A percentile compares a stretch with the other conserved stretches of the same genome.
Evolutionary conservation across 2,113 vertebrate species (phyloP).

Genomic region (Mirza zaza): DNA sequence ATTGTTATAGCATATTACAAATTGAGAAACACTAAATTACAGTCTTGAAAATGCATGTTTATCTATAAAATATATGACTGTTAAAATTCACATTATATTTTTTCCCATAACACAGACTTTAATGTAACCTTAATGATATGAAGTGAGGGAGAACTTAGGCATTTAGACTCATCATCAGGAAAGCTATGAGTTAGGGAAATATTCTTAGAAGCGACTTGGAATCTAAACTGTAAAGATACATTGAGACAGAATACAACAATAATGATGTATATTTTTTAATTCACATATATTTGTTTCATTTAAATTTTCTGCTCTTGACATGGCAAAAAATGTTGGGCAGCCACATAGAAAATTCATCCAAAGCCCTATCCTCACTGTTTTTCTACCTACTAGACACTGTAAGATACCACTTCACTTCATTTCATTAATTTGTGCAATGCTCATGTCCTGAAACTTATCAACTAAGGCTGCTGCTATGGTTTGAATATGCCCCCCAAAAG

Average conservation of each 20-base stretch:
- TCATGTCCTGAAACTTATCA: background rate
- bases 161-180: background rate
- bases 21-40: constrained; percentile 11
- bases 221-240: background rate
- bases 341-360: background rate
- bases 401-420: background rate
- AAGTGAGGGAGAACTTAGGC: background rate
- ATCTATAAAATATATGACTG: background rate
- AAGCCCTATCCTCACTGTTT: background rate
- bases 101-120: background rate
- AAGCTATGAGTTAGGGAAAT: background rate
- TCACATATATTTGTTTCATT: background rate
- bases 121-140: background rate
- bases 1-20: background rate
- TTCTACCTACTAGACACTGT: background rate
- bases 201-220: background rate
- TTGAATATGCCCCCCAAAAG: background rate
- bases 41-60: background rate
- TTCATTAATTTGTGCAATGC: background rate
- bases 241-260: background rate
- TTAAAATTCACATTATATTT: background rate
- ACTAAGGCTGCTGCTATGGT: background rate
- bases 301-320: background rate
- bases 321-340: background rate
- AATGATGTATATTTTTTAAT: background rate